phyloP scores from a whole-genome alignment of 92 coral and sea anemone species.

The Paragorgia papillata region DNA sequence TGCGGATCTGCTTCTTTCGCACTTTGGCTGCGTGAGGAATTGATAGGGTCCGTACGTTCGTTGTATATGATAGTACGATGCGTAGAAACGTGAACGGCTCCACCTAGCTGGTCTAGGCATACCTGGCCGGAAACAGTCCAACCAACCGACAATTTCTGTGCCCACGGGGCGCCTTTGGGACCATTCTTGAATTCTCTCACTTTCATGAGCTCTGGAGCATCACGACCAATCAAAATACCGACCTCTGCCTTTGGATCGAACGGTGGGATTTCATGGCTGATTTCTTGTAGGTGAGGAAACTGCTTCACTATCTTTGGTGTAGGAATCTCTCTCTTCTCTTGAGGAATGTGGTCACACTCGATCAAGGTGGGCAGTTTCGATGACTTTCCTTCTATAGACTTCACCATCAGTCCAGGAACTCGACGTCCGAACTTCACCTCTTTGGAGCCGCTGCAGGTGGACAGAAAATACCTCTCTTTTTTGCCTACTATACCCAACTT shows the following conservation, averaged over 20 bases:
- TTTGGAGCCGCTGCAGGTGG: constrained; percentile 56
- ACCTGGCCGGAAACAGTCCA: constrained; percentile 56
- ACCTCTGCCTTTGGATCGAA: constrained; percentile 33
- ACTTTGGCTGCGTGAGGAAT: neutral
- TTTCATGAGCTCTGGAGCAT: constrained; percentile 46
- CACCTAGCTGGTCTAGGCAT: constrained; percentile 47
- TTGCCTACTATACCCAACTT: constrained; percentile 52
- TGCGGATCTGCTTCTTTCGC: neutral
- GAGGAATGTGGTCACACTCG: constrained; percentile 63
- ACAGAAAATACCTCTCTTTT: constrained; percentile 48
- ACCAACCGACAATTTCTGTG: constrained; percentile 41
- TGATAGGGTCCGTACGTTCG: neutral
- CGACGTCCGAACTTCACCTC: constrained; percentile 62
- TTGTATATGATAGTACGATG: constrained; percentile 17
- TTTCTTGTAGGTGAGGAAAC: constrained; percentile 39
- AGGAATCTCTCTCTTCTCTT: constrained; percentile 62
- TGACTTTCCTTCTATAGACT: constrained; percentile 38
- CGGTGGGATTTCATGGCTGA: constrained; percentile 56
- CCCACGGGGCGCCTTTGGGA: constrained; percentile 45
- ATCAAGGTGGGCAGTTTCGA: constrained; percentile 54
- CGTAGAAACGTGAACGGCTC: constrained; percentile 36
- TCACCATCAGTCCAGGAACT: constrained; percentile 41
- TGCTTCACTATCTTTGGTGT: constrained; percentile 60
- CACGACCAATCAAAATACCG: constrained; percentile 46
- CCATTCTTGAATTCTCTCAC: constrained; percentile 45